These are phyloP conservation scores for Stenodema calcarata DNA, from an alignment of 2,888 invertebrate genomes.

Conservation along the genomic window DNA sequence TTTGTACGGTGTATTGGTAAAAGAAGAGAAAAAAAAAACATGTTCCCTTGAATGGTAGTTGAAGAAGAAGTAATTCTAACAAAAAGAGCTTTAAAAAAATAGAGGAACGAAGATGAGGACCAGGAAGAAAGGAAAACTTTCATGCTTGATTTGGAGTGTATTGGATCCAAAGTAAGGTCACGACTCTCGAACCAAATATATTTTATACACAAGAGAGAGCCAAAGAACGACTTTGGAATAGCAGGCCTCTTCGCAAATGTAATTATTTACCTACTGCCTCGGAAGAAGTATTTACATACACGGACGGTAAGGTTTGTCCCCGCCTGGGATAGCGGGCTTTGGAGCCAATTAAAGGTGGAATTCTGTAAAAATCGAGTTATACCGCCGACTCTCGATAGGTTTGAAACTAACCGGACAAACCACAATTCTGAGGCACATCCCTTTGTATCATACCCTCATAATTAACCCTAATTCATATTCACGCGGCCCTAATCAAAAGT, in stretches of 20 bases:
- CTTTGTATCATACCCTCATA: too few species aligned
- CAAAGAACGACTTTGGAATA: neutral
- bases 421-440: too few species aligned
- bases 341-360: neutral
- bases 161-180: slow-evolving; percentile 12
- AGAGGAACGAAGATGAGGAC: neutral
- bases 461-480: too few species aligned
- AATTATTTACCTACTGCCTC: neutral
- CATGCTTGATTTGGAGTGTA: neutral
- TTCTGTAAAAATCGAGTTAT: neutral
- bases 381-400: too few species aligned
- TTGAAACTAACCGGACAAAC: too few species aligned
- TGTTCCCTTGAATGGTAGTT: neutral
- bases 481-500: too few species aligned
- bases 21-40: too few species aligned
- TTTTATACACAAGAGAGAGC: neutral
- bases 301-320: neutral
- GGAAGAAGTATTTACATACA: neutral
- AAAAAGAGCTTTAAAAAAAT: neutral
- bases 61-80: neutral
- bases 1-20: neutral
- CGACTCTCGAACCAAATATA: too few species aligned
- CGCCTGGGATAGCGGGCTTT: neutral
- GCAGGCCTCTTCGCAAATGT: neutral
- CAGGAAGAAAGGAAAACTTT: neutral